Base-by-base conservation (phyloP, 2,113 vertebrate species). In the Lampris megalopsis region DNA sequence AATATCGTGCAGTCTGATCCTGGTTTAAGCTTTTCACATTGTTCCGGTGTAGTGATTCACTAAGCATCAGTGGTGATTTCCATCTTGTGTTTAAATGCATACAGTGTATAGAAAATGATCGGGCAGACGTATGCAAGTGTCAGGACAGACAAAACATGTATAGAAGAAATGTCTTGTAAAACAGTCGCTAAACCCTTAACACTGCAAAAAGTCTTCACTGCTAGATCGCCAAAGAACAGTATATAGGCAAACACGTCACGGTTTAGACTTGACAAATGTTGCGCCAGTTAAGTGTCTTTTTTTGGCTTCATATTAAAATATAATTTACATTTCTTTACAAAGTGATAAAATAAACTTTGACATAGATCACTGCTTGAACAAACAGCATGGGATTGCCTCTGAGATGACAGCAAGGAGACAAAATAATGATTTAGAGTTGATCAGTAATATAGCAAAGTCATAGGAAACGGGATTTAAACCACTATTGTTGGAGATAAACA, bases 311-410 rank as follows among this genome's bases (percentile, higher is more conserved):
- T 94, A 94, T 92, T 94, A 94, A 95, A 95, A 94, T 94, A 94
- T 93, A 93, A 92, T 94, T 91, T 94, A 94, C 93, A 94, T 93
- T 94, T 93, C 92, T 94, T 93, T 94, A 94, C 94, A 94, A 95
- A 95, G 92, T 92, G 91, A 82, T 82, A 58, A 91, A 91, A 91
- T 85, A 75, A 91, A 88, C 65, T 1, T 84, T 88, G 82, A 84
- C 77, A 75, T 53, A 65, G 64, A 80, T 88, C 59, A 91, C 89
- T 48, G 85, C 75, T 86, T 50, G 66, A 90, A 90, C 87, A 77
- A 60, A 89, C 65, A 36, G 82, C 78, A 71, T 82, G 24, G 81
- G 88, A 74, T 81, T 70, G 71, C 63, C 62, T 81, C 70, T 48
- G 64, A 75, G 73, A 86, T 70, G 54, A 79, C 71, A 73, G 66